phyloP scores from a whole-genome alignment of 2,888 invertebrate species.

The Stenoptilia bipunctidactyla region DNA sequence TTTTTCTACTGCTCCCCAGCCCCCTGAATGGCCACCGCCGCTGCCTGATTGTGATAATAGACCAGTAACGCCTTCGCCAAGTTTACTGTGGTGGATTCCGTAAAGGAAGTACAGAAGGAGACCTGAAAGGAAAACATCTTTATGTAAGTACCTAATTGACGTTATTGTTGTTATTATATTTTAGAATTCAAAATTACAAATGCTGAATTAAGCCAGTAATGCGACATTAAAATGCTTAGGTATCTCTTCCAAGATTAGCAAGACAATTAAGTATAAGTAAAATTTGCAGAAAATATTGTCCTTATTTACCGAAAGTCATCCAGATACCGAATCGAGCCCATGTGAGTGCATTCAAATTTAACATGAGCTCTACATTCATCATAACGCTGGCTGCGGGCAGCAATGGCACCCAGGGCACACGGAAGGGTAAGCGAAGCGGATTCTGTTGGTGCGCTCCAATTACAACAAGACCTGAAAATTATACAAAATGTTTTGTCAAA shows the following conservation, averaged over 20 bases:
- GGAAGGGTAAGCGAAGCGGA: constrained; percentile 77
- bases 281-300: too few species aligned
- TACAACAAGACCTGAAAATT: constrained; percentile 73
- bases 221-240: too few species aligned
- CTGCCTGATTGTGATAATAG: constrained; percentile 48
- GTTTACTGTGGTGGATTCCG: constrained; percentile 88
- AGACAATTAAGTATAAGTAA: too few species aligned
- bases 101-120: constrained; percentile 86
- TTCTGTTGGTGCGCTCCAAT: constrained; percentile 85
- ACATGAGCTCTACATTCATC: constrained; percentile 86
- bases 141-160: too few species aligned
- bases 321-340: constrained; percentile 89
- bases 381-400: constrained; percentile 85
- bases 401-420: constrained; percentile 85
- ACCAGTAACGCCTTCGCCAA: constrained; percentile 73
- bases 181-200: too few species aligned
- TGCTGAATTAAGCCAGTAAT: too few species aligned
- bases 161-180: too few species aligned
- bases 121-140: too few species aligned
- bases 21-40: constrained; percentile 40
- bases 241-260: too few species aligned
- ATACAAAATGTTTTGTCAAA: neutral
- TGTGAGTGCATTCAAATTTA: constrained; percentile 82
- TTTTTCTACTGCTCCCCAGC: constrained; percentile 64
- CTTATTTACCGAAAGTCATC: constrained; percentile 81